phyloP scores from a whole-genome alignment of 2,113 vertebrate genomes.

The Eurypyga helias region DNA sequence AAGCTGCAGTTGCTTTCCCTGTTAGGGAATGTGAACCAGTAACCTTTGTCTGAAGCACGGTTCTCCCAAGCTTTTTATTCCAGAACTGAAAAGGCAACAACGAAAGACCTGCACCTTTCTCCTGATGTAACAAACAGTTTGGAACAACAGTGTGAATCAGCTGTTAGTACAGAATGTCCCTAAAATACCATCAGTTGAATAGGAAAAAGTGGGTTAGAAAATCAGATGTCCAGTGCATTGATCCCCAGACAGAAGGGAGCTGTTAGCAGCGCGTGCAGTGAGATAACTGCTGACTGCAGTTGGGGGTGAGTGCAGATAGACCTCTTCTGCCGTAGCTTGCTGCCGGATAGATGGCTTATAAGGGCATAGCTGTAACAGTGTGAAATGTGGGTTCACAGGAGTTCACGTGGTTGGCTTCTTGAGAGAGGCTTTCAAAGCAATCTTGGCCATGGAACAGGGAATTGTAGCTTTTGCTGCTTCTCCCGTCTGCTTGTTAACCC shows the following conservation, averaged over 20 bases:
- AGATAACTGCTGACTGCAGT: background rate
- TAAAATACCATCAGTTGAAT: background rate
- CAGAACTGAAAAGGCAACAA: background rate
- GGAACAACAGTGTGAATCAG: background rate
- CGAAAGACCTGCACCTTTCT: fast-evolving
- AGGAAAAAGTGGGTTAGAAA: background rate
- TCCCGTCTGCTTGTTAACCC: background rate
- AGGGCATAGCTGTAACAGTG: background rate
- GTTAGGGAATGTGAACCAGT: background rate
- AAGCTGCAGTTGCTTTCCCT: background rate
- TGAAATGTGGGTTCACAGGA: background rate
- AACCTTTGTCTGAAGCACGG: background rate
- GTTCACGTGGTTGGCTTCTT: background rate
- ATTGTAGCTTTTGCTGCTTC: background rate
- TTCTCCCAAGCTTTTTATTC: background rate
- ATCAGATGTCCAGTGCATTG: background rate
- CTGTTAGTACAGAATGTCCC: background rate
- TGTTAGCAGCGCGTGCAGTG: fast-evolving
- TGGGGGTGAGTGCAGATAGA: background rate
- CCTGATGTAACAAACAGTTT: background rate
- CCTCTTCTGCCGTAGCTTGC: background rate
- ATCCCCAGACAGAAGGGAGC: background rate
- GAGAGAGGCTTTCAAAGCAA: background rate
- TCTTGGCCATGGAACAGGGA: background rate
- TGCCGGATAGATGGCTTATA: background rate